Evolutionary conservation across 2,888 invertebrate genomes (phyloP), one percentile per base, ranked within the genome.

Genomic region (Leucania comma): DNA sequence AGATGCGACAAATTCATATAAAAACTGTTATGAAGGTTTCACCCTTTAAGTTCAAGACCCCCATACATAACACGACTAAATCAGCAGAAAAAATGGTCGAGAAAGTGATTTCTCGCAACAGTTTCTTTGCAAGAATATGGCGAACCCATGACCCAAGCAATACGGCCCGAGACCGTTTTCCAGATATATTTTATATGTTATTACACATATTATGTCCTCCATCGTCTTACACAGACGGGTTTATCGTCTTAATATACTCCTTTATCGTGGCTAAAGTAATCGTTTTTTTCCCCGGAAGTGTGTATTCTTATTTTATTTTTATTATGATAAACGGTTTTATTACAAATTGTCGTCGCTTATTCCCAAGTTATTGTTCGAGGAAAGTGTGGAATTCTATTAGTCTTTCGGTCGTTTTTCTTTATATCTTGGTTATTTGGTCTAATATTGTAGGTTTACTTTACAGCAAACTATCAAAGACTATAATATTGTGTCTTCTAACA

Each of bases 171-270:
- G 72, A 82, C 42, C 63, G 66, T 68, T 68, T 68, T 35, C 35
- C 64, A 71, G 61, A 82, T 75, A 82, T 81, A 68, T 79, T 82
- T 81, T 83, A 82, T 82, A 80, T 83, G 70, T 81, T 83, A 83
- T 82, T 82, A 79, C 83, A 76, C 76, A 76, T 82, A 82, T 74
- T 69, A 81, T 74, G 75, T 75, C 64, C 67, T 58, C 56, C 57
- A 72, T 35, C 81, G 72, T 79, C 73, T 70, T 72, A 70, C 64
- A 64, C 48, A 70, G 73, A 73, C 64, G 76, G 72, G 72, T 83
- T 83, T 83, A 83, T 83, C 79, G 83, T 81, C 81, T 81, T 83
- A 83, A 83, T 83, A 81, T 81, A 81, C 65, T 79, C 80, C 69
- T 77, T 81, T 77, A 83, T 81, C 81, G 81, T 66, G 56, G 57